Conservation (phyloP, 92 coral and sea anemone species). For the Porites divaricata region DNA sequence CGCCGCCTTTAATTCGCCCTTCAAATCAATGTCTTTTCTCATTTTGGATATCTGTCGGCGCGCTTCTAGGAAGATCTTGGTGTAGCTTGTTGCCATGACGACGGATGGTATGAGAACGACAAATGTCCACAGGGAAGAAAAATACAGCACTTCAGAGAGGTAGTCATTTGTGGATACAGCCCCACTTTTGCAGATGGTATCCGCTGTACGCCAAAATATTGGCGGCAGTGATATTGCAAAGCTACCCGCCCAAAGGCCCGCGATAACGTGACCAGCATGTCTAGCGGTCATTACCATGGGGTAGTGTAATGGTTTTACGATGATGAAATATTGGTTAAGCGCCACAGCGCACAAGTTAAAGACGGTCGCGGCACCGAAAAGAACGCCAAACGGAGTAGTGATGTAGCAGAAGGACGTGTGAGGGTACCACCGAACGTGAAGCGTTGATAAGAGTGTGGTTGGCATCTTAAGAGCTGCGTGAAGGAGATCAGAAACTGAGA, state of each 20-base stretch:
- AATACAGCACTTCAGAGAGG: slow-evolving; percentile 78
- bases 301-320: slow-evolving; percentile 83
- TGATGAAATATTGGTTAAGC: slow-evolving; percentile 84
- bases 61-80: slow-evolving; percentile 83
- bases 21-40: slow-evolving; percentile 51
- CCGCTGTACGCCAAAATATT: slow-evolving; percentile 84
- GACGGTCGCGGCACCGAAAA: slow-evolving; percentile 96
- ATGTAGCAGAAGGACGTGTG: slow-evolving; percentile 88
- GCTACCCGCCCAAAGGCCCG: slow-evolving; percentile 89
- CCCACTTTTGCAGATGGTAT: slow-evolving; percentile 89
- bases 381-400: slow-evolving; percentile 95
- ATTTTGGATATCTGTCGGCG: slow-evolving; percentile 80
- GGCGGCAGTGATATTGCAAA: slow-evolving; percentile 86
- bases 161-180: slow-evolving; percentile 81
- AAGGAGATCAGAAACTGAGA: slow-evolving; percentile 87
- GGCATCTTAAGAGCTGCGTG: slow-evolving; percentile 91
- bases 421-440: slow-evolving; percentile 91
- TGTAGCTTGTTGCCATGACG: slow-evolving; percentile 81
- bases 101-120: slow-evolving; percentile 86
- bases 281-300: slow-evolving; percentile 82
- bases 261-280: slow-evolving; percentile 78
- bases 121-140: slow-evolving; percentile 86
- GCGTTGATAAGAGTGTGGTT: slow-evolving; percentile 77
- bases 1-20: slow-evolving; percentile 43
- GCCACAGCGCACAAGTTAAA: slow-evolving; percentile 96